Base-by-base conservation (phyloP, 2,888 invertebrate genomes). In the Orchesella flavescens region DNA sequence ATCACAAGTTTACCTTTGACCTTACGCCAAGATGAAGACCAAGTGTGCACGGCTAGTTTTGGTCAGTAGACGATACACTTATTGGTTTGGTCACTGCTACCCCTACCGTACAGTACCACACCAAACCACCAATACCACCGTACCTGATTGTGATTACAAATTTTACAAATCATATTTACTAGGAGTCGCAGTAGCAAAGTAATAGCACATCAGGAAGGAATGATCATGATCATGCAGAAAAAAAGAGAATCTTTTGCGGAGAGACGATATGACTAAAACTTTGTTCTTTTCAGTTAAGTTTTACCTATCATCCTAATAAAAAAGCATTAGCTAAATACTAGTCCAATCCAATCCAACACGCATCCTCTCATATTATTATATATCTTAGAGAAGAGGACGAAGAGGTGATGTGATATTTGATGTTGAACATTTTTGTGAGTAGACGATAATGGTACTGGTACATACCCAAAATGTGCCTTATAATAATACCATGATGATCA, bases 1-100 rank as follows among this genome's bases (percentile, higher is more conserved):
- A 65, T 59, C 69, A 74, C 74, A 68, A 73, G 68, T 68, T 81
- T 74, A 81, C 81, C 81, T 81, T 74, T 81, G 81, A 81, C 74
- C 81, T 81, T 81, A 68, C 0, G 34, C 68, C 44, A 73, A 65
- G 66, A 66, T 19, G 65, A 65, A 72, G 57, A 63, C 65, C 46
- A 49, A 17, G 21, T 34, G 49, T 66, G 72, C 73, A 80, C 57
- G 66, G 46, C 80, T 74, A 61, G 74, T 81, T 73, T 73, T 74
- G 59, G 69, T 59, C 49, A 57, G 61, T 23, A 53, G 34, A 34
- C n/a, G n/a, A n/a, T n/a, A n/a, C n/a, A n/a, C n/a, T n/a, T n/a
- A n/a, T n/a, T n/a, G 57, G 73, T 34, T 63, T 43, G 63, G 72
- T 65, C 73, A 80, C 57, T 66, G 53, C 66, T 17, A 66, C 43